Evolutionary conservation across 2,888 invertebrate genomes (phyloP), one percentile per base, ranked within the genome.

Genomic region (Strigamia maritima): DNA sequence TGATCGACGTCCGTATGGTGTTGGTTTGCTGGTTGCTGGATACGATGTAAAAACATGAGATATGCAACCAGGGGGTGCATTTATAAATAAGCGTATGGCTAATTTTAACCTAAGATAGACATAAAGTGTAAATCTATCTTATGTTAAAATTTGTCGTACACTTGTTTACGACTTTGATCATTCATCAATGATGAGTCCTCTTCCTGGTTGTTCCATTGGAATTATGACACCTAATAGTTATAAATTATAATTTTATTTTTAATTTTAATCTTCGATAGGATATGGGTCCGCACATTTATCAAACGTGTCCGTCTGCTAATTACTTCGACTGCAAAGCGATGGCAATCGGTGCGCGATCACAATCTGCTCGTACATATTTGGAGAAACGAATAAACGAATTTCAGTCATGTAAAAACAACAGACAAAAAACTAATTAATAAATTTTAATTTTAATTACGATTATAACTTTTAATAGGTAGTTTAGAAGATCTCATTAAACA

Each of bases 281-380:
- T 83, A 91, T 92, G 88, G 99, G 98, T 0, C 93, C 98, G 0
- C 98, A 99, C 85, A 94, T 99, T 82, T 98, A 94, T 86, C 97
- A 98, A 87, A 97, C 97, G 0, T 96, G 96, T 83, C 99, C 99
- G 0, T 98, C 98, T 0, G 98, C 98, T 0, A 99, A 98, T 87
- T 98, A 91, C 86, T 97, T 95, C 84, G 96, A 98, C 86, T 98
- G 98, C 87, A 94, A 96, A 84, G 97, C 98, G 0, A 98, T 99
- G 96, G 97, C 99, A 0, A 97, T 99, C 82, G 99, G 99, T 0
- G 93, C 98, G 0, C 90, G 99, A 10, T 98, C 98, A 0, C 99
- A 99, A 86, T 96, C 97, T 81, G 98, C 99, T 28, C 89, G 98
- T 80, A 99, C 99, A 0, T 99, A 99, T 85, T 89, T 99, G 80